These are phyloP conservation scores for Cathartes aura DNA, from an alignment of 2,113 vertebrate species.

Conservation along the genomic window DNA sequence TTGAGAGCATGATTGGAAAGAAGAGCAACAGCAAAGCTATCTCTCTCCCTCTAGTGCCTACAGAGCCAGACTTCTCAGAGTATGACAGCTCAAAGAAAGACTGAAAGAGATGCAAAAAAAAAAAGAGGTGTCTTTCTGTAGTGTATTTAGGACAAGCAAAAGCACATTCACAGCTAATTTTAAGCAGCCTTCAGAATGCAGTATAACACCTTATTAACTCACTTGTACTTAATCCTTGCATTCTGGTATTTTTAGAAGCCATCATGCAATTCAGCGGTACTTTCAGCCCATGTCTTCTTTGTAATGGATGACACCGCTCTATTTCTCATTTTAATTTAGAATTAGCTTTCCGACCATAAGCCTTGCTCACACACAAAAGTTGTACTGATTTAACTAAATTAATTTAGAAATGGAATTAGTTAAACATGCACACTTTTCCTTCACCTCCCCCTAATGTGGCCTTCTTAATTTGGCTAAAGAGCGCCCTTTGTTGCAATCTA, in stretches of 20 bases:
- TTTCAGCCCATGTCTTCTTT: neutral
- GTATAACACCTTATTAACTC: slow-evolving; percentile 31
- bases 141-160: slow-evolving; percentile 41
- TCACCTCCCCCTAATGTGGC: neutral
- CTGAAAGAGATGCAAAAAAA: neutral
- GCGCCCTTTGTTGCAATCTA: neutral
- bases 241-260: slow-evolving; percentile 54
- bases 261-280: slow-evolving; percentile 15
- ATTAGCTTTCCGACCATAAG: neutral
- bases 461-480: neutral
- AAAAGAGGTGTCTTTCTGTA: neutral
- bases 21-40: neutral
- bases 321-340: neutral
- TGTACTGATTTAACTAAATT: neutral
- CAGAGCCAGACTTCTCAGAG: neutral
- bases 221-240: slow-evolving; percentile 12
- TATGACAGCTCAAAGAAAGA: neutral
- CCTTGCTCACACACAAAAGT: neutral
- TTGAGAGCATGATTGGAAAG: neutral
- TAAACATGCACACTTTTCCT: neutral
- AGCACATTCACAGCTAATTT: slow-evolving; percentile 39
- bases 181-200: slow-evolving; percentile 37
- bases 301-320: neutral
- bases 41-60: neutral
- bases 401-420: neutral